These are phyloP conservation scores for Apodemus agrarius DNA, from an alignment of 2,797 vertebrate genomes.

Conservation along the genomic window DNA sequence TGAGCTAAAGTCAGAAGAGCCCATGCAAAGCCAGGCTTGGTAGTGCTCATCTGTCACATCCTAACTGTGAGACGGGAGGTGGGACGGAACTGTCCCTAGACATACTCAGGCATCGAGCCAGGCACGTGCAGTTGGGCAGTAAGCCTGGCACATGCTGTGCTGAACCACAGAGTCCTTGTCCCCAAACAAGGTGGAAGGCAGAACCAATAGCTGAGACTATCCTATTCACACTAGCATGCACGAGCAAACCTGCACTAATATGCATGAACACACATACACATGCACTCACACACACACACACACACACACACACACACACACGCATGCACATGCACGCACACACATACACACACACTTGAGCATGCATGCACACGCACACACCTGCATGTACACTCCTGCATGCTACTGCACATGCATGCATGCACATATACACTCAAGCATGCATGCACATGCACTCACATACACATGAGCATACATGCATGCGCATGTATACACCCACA, in stretches of 20 bases:
- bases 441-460: neutral
- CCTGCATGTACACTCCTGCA: too few relatives aligned
- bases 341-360: too few relatives aligned
- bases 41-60: too few relatives aligned
- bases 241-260: neutral
- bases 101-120: neutral
- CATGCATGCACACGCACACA: neutral
- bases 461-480: neutral
- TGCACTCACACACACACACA: neutral
- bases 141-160: neutral
- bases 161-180: neutral
- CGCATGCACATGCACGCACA: fast-evolving
- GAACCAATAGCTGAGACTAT: neutral
- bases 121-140: neutral
- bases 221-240: neutral
- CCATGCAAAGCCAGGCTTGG: neutral
- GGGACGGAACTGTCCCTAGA: too few relatives aligned
- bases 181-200: neutral
- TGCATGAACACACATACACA: neutral
- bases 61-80: neutral
- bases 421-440: neutral
- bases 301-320: too few relatives aligned
- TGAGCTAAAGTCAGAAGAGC: neutral
- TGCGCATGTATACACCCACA: neutral
- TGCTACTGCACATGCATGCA: too few relatives aligned